A percentile compares a stretch with the other conserved stretches of the same genome.
These are phyloP conservation scores for Tipula confusa DNA, from an alignment of 2,888 invertebrate species.

Conservation along the genomic window DNA sequence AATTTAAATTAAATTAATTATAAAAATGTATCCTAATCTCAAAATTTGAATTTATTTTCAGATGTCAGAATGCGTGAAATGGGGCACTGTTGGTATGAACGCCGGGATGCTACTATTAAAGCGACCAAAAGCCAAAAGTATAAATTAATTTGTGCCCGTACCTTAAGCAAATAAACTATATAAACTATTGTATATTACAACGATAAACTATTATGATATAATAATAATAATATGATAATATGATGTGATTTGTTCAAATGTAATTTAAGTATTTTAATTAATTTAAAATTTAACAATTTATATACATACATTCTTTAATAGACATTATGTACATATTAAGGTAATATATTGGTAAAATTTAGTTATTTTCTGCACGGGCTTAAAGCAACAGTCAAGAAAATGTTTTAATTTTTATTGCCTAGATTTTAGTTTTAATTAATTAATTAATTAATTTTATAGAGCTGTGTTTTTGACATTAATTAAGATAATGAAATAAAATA, in stretches of 20 bases:
- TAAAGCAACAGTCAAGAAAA: background rate
- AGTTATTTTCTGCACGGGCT: background rate
- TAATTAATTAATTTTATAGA: background rate
- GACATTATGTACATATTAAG: background rate
- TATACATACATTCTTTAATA: constrained; percentile 14
- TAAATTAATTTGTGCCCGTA: background rate
- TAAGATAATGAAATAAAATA: background rate
- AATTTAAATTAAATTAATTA: background rate
- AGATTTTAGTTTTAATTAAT: background rate
- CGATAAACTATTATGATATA: constrained; percentile 14
- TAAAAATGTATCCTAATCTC: no score
- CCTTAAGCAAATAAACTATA: background rate
- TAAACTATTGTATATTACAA: background rate
- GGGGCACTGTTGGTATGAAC: constrained; percentile 67
- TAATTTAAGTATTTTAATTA: constrained; percentile 4
- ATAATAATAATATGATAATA: no score
- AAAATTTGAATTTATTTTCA: constrained; percentile 52
- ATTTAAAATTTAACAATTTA: background rate
- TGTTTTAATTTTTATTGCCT: background rate
- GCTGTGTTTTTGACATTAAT: constrained; percentile 12
- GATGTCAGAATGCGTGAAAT: constrained; percentile 67
- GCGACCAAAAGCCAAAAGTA: constrained; percentile 42
- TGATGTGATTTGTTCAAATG: constrained; percentile 20
- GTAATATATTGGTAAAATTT: background rate
- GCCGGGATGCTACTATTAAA: constrained; percentile 63